phyloP scores from a whole-genome alignment of 2,113 vertebrate species.

The Acinonyx jubatus region DNA sequence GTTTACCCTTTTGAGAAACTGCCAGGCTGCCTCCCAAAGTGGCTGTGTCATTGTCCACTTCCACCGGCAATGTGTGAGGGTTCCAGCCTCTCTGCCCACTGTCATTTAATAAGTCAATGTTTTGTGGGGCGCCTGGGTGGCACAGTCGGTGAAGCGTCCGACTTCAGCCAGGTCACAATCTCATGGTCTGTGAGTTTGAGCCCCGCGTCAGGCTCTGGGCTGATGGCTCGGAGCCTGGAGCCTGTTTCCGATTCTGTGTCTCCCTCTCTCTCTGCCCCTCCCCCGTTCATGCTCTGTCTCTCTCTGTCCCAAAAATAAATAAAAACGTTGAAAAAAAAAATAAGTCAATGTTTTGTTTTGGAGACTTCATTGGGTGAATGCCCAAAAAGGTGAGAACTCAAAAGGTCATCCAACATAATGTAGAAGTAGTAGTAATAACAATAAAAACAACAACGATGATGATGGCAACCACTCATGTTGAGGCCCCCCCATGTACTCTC shows the following conservation, averaged over 20 bases:
- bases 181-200: too few relatives aligned
- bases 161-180: too few relatives aligned
- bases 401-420: background rate
- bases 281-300: too few relatives aligned
- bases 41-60: background rate
- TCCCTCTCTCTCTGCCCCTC: too few relatives aligned
- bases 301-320: too few relatives aligned
- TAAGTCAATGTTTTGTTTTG: background rate
- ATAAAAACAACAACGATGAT: background rate
- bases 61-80: background rate
- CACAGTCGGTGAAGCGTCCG: too few relatives aligned
- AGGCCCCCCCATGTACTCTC: background rate
- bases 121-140: background rate
- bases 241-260: too few relatives aligned
- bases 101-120: background rate
- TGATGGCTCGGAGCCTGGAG: too few relatives aligned
- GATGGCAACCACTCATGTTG: background rate
- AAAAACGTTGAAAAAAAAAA: background rate
- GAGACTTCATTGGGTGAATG: background rate
- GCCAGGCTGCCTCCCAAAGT: background rate
- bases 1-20: background rate
- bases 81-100: background rate
- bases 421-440: background rate
- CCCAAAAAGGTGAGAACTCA: slow-evolving; percentile 22
- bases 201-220: too few relatives aligned